These are phyloP conservation scores for Lepidothrix coronata DNA, from an alignment of 2,113 vertebrate genomes.

Conservation along the genomic window DNA sequence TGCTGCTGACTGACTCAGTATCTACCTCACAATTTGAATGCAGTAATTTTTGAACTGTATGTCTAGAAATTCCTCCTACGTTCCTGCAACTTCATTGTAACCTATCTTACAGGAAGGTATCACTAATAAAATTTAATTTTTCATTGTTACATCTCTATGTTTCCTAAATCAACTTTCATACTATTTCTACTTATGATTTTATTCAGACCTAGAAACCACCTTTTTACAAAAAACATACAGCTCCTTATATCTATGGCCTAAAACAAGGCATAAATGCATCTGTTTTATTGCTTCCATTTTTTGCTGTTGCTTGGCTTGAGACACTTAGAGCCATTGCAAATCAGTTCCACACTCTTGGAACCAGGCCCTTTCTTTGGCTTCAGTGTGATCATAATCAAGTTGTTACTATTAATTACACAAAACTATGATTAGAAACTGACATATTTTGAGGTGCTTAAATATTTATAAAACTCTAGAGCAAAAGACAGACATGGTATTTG, in stretches of 20 bases:
- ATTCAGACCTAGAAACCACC: not conserved
- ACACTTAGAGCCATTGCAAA: not conserved
- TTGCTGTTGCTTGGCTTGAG: not conserved
- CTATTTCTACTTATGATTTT: not conserved
- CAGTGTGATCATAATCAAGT: not conserved
- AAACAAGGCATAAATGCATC: not conserved
- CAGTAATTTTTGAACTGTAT: not conserved
- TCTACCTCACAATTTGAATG: not conserved
- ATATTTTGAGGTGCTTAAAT: slow-evolving; percentile 57
- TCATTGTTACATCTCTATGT: not conserved
- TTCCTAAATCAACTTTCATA: not conserved
- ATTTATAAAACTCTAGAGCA: slow-evolving; percentile 65
- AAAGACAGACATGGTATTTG: slow-evolving; percentile 15
- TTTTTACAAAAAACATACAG: not conserved
- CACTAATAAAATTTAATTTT: not conserved
- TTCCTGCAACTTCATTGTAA: not conserved
- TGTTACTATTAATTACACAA: slow-evolving; percentile 7
- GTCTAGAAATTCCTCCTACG: not conserved
- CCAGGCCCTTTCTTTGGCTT: not conserved
- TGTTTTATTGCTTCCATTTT: not conserved
- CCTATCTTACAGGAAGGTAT: not conserved
- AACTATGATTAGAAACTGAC: not conserved
- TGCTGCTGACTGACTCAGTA: not conserved
- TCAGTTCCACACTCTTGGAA: not conserved
- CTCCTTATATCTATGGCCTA: not conserved